phyloP scores from a whole-genome alignment of 2,113 vertebrate genomes.

The Nibea coibor region DNA sequence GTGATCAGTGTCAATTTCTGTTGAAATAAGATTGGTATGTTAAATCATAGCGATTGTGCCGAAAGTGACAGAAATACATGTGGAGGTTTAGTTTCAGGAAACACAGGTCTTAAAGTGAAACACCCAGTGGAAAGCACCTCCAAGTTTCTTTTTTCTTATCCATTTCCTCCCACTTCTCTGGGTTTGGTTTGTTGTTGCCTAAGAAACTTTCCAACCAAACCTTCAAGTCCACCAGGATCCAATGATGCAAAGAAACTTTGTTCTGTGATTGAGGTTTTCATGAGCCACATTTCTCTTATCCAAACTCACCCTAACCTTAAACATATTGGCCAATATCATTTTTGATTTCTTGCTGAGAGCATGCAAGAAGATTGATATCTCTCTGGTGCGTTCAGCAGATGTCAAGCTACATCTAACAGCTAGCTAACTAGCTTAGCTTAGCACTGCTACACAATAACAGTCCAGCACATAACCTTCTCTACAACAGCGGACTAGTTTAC shows the following conservation, averaged over 20 bases:
- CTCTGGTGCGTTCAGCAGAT: not conserved
- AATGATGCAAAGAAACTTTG: not conserved
- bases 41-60: not conserved
- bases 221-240: not conserved
- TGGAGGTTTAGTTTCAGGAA: slow-evolving; percentile 16
- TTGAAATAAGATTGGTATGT: not conserved
- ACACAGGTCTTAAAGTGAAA: slow-evolving; percentile 37
- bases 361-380: too few relatives aligned
- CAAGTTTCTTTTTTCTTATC: not conserved
- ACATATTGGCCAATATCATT: not conserved
- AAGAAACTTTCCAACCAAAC: not conserved
- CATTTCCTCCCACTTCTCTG: not conserved
- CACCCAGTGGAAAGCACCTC: slow-evolving; percentile 48
- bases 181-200: slow-evolving; percentile 5
- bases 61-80: not conserved
- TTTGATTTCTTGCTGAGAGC: not conserved
- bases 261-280: slow-evolving; percentile 13
- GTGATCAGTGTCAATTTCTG: slow-evolving; percentile 28
- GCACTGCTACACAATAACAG: too few relatives aligned
- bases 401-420: not conserved
- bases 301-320: not conserved
- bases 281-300: not conserved
- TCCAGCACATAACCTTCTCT: too few relatives aligned
- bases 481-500: too few relatives aligned
- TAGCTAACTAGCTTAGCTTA: too few relatives aligned